Conservation (phyloP, 2,888 invertebrate species). For the Drosophila quinaria region DNA sequence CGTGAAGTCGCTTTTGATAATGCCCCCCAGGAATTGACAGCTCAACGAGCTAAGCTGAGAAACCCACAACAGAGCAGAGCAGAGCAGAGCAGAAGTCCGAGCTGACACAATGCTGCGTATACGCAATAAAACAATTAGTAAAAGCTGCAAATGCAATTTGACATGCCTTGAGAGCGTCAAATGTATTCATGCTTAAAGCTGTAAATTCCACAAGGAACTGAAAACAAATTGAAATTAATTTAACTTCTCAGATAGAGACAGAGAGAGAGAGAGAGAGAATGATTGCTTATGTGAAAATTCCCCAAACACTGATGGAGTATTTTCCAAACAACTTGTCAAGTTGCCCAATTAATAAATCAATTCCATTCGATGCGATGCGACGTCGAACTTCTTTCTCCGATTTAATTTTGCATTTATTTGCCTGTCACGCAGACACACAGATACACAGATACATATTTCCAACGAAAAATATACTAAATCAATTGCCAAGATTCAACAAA, state of each 20-base stretch:
- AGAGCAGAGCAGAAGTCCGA: slow-evolving; percentile 19
- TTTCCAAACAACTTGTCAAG: slow-evolving; percentile 61
- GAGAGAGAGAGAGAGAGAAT: neutral
- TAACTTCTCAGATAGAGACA: slow-evolving; percentile 36
- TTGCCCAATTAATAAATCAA: slow-evolving; percentile 80
- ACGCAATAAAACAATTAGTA: slow-evolving; percentile 77
- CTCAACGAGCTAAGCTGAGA: slow-evolving; percentile 52
- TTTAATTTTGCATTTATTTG: slow-evolving; percentile 62
- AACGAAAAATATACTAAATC: slow-evolving; percentile 24
- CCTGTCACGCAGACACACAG: slow-evolving; percentile 43
- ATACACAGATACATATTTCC: neutral
- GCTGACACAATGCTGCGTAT: slow-evolving; percentile 51
- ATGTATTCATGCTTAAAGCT: slow-evolving; percentile 29
- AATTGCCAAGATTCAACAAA: slow-evolving; percentile 43
- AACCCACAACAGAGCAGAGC: too few relatives aligned
- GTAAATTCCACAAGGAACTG: slow-evolving; percentile 66
- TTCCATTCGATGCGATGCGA: slow-evolving; percentile 35
- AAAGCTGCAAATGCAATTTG: slow-evolving; percentile 55
- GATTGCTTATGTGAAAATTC: slow-evolving; percentile 34
- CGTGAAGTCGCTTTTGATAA: slow-evolving; percentile 15
- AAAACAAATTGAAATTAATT: slow-evolving; percentile 75
- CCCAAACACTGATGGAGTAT: slow-evolving; percentile 33
- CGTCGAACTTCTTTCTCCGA: slow-evolving; percentile 39
- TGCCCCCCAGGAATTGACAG: slow-evolving; percentile 55
- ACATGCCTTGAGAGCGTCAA: slow-evolving; percentile 35